Evolutionary conservation across 2,113 vertebrate species (phyloP), one percentile per base, ranked within the genome.

Genomic region (Pogona vitticeps): DNA sequence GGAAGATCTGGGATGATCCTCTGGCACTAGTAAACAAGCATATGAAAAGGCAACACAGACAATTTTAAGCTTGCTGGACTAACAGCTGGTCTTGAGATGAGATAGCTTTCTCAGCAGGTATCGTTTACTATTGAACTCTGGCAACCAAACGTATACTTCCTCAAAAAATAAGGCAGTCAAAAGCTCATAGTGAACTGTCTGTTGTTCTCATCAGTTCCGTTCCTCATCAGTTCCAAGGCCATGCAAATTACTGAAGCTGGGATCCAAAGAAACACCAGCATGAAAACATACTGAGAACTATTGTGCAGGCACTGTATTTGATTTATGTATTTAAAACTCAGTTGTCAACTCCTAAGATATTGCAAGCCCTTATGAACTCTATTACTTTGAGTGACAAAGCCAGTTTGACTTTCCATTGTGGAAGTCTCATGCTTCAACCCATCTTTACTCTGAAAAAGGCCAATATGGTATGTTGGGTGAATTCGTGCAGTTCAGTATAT

Each of bases 321-420:
- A 92, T 92, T 93, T 92, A 80, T 61, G 46, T 87, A 68, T 26
- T 0, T 20, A 18, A 46, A 58, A 72, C 2, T 21, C 36, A 80
- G 82, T 86, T 90, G 89, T 86, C 93, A 91, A 89, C 89, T 93
- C 90, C 89, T 78, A 86, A 91, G 76, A 84, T 88, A 75, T 86
- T 92, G 92, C 76, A 83, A 88, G 72, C 71, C 82, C 86, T 0
- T 1, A 92, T 58, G 78, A 82, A 77, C 88, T 0, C 0, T 38
- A 88, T 88, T 87, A 88, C 67, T 86, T 92, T 90, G 0, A 0
- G 88, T 56, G 71, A 12, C 17, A 73, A 73, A 84, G 58, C 33
- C 10, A 65, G 17, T 61, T 52, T 52, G 59, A 76, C 10, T 76
- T n/a, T 86, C 91, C 40, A 65, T 65, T 67, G 31, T 65, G 71